Evolutionary conservation across 2,113 vertebrate species (phyloP), one percentile per base, ranked within the genome.

Genomic region (Ivindomyrus marchei): DNA sequence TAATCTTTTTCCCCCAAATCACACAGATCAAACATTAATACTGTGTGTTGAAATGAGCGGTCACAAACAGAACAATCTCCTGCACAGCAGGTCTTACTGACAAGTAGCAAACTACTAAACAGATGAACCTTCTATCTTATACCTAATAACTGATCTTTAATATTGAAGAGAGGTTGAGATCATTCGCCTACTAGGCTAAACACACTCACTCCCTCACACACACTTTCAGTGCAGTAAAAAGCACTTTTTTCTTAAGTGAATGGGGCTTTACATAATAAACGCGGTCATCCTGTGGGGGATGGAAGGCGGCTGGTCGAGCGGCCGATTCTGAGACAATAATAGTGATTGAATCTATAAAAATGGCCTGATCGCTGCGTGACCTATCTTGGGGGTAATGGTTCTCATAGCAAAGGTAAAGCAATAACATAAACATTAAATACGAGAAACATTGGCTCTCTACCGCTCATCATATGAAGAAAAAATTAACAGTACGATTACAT

Each of bases 251-350:
- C 27, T 47, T 45, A 88, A 62, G 17, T 50, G 39, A 85, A 46
- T 1, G 31, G 27, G 21, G 42, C 56, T 56, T 89, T 91, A 85
- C 88, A 46, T 85, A 90, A 90, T 52, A 88, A 91, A 92, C 42
- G 49, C 42, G 36, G 17, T n/a, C 85, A 36, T 31, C 89, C 47
- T 92, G 85, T 56, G 90, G 86, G 53, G 89, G 50, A 88, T 84
- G 70, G 53, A 87, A 53, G 49, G 50, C 31, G 49, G 27, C 36
- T 27, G 42, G 45, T 36, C 56, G 56, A 77, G 42, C 5, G 15
- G 17, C 62, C 4, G 85, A 53, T 87, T 89, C 15, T 42, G 52
- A 88, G 11, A 91, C 88, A 89, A 90, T 88, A 21, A 36, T 88
- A 88, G 24, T 88, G 85, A 85, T 88, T 88, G 56, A 88, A 88